Evolutionary conservation across 2,888 invertebrate species (phyloP).

Genomic region (Electrophaes corylata): DNA sequence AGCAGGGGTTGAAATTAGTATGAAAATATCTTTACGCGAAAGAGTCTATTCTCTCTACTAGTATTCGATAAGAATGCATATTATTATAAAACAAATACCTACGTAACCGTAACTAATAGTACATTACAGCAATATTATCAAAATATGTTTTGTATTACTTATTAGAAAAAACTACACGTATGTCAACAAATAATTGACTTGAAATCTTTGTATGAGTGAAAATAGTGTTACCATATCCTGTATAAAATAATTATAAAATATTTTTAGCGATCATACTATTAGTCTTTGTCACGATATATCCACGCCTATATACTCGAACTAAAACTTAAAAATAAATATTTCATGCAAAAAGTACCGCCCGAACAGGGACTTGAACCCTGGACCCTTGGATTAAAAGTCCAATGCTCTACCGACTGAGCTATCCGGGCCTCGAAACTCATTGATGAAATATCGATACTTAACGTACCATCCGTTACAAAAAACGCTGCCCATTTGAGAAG

Average conservation of each 20-base stretch:
- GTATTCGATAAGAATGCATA: too few species aligned
- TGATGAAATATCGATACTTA: slow-evolving; percentile 19
- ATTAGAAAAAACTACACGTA: too few species aligned
- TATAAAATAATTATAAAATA: not conserved
- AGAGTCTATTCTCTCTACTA: too few species aligned
- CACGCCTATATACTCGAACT: not conserved
- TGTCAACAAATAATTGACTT: too few species aligned
- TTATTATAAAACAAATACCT: too few species aligned
- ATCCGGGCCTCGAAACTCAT: slow-evolving; percentile 79
- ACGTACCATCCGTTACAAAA: not conserved
- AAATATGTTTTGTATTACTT: too few species aligned
- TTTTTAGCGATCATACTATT: not conserved
- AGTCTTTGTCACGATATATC: not conserved
- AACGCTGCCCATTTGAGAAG: too few species aligned
- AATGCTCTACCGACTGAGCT: slow-evolving; percentile 91
- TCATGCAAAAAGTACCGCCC: slow-evolving; percentile 70
- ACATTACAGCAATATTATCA: too few species aligned
- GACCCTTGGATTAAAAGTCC: slow-evolving; percentile 92
- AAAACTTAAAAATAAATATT: slow-evolving; percentile 2
- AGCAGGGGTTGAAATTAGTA: too few species aligned
- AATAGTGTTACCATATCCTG: not conserved
- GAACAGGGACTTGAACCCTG: slow-evolving; percentile 91
- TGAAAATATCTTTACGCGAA: too few species aligned
- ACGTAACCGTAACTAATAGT: too few species aligned
- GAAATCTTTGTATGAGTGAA: too few species aligned